phyloP scores from a whole-genome alignment of 2,888 invertebrate species.

The Rhimphoctona megacephalus region DNA sequence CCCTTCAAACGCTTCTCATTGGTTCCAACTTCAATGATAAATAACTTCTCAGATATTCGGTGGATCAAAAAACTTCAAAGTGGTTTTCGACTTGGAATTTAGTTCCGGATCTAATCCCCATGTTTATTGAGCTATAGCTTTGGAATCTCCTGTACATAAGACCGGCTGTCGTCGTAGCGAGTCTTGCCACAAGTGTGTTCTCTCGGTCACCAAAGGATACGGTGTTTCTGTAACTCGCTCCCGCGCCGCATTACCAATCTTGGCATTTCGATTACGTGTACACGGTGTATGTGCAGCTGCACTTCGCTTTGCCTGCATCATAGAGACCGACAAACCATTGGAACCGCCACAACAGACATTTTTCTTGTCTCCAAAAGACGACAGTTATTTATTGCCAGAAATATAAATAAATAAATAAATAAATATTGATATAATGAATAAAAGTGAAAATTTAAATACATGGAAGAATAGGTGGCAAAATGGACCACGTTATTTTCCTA shows the following conservation, averaged over 20 bases:
- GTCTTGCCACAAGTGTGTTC: conserved; percentile 15
- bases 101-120: conserved; percentile 2
- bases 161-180: neutral
- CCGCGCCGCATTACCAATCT: conserved; percentile 53
- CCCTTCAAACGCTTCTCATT: neutral
- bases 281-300: neutral
- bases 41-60: neutral
- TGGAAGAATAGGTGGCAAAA: neutral
- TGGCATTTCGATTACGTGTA: conserved; percentile 53
- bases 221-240: conserved; percentile 47
- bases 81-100: neutral
- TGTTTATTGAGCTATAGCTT: conserved; percentile 3
- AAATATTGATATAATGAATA: neutral
- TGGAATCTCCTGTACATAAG: neutral
- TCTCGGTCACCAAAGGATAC: conserved; percentile 54
- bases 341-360: conserved; percentile 8
- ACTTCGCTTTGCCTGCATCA: conserved; percentile 13
- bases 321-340: conserved; percentile 4
- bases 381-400: neutral
- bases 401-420: neutral
- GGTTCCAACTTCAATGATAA: neutral
- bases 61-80: neutral
- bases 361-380: neutral
- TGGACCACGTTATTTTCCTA: neutral
- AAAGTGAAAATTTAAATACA: neutral